Evolutionary conservation across 2,888 invertebrate species (phyloP).

Genomic region (Eremobia ochroleuca): DNA sequence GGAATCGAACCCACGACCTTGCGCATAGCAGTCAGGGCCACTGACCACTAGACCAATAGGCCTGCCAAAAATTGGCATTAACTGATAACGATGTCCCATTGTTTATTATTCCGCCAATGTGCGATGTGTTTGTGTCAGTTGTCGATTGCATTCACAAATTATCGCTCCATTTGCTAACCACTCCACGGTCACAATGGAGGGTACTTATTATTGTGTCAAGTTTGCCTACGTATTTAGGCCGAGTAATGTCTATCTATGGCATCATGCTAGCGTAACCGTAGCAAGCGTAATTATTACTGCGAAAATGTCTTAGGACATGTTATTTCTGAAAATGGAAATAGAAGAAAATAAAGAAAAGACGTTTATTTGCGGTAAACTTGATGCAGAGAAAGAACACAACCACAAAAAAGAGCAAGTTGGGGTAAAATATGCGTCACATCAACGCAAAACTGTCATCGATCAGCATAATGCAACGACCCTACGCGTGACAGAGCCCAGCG

Average conservation of each 20-base stretch:
- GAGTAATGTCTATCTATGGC: slow-evolving; percentile 12
- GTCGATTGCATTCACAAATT: not conserved
- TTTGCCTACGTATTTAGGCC: slow-evolving; percentile 31
- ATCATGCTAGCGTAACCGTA: slow-evolving; percentile 3
- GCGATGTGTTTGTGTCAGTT: slow-evolving; percentile 4
- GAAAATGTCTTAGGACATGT: not conserved
- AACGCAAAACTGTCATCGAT: not conserved
- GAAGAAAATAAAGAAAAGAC: not conserved
- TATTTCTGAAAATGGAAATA: not conserved
- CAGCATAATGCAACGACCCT: not conserved
- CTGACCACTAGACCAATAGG: no score
- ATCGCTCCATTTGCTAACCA: slow-evolving; percentile 27
- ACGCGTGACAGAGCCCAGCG: no score
- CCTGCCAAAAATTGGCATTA: no score
- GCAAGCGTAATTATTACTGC: slow-evolving; percentile 10
- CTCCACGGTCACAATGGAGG: slow-evolving; percentile 25
- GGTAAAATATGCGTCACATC: not conserved
- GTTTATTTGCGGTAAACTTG: not conserved
- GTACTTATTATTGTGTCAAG: slow-evolving; percentile 55
- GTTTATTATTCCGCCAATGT: slow-evolving; percentile 7
- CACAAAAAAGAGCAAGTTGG: not conserved
- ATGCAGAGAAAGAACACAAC: not conserved
- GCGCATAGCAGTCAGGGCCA: no score
- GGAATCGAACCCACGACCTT: no score
- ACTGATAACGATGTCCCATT: not conserved